Evolutionary conservation across 2,113 vertebrate genomes (phyloP), one percentile per base, ranked within the genome.

Genomic region (Chunga burmeisteri): DNA sequence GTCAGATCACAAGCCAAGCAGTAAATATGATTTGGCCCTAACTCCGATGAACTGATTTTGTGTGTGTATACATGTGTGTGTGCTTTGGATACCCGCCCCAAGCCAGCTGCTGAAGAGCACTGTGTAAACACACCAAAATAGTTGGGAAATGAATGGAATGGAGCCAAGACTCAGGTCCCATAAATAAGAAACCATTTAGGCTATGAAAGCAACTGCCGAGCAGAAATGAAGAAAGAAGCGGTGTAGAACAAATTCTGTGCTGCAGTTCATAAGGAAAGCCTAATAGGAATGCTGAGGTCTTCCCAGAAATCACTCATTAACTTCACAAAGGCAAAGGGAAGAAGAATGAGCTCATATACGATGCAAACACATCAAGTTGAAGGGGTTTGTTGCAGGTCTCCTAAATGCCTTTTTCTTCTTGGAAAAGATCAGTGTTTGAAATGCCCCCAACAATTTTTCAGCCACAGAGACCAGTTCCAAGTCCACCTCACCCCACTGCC

Each of bases 61-160:
- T 58, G 68, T 29, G 59, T 44, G 25, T 52, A 19, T 10, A 2
- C 32, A 38, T 32, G 38, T n/a, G 23, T 25, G 38, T 17, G 96
- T 90, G n/a, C 78, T 86, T 26, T 77, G 65, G 98, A 98, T 96
- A 98, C 94, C 95, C 81, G 91, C 94, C 97, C 95, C 86, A 95
- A 97, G 95, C 96, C 97, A 98, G 98, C 97, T 98, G 98, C 97
- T 97, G 96, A 73, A 88, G 95, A 96, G 88, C 72, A 65, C 63
- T 81, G 42, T 59, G 67, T 72, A 96, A 96, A 96, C 84, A 94
- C 27, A 80, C 53, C 27, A 70, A 79, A 96, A 94, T 16, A 88
- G 80, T 52, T 91, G 83, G 55, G 75, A 97, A 96, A 89, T 77
- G 3, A 91, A 74, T 65, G 91, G 97, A 98, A 65, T 17, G 4